Percentiles rank a stretch among this genome's conserved stretches.
These are phyloP conservation scores for Penaeus indicus DNA, from an alignment of 1,140 invertebrate genomes.

Conservation along the genomic window DNA sequence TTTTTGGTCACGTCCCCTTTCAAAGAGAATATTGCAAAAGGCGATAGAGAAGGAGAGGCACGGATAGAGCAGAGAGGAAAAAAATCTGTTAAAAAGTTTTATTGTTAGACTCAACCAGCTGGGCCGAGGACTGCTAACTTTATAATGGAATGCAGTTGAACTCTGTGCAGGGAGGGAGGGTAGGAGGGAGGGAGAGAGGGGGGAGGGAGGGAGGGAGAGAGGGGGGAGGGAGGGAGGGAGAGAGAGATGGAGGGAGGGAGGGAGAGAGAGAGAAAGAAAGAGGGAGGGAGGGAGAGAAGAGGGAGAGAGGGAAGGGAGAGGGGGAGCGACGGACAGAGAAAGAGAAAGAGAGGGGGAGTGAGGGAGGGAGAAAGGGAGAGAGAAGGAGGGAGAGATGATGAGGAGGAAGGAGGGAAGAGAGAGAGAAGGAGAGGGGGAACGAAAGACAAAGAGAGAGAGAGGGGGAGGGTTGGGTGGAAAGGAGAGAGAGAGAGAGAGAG, in stretches of 20 bases:
- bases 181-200: too few relatives aligned
- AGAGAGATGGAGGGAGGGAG: background rate
- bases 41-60: too few relatives aligned
- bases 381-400: slow-evolving; percentile 32
- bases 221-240: background rate
- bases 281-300: background rate
- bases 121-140: too few relatives aligned
- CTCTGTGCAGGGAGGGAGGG: too few relatives aligned
- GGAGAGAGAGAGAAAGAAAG: background rate
- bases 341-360: background rate
- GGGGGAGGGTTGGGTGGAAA: background rate
- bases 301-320: background rate
- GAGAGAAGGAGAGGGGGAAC: background rate
- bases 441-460: background rate
- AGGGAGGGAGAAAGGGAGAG: slow-evolving; percentile 6
- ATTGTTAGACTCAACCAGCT: too few relatives aligned
- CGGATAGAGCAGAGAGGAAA: too few relatives aligned
- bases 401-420: background rate
- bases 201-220: background rate
- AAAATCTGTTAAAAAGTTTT: too few relatives aligned
- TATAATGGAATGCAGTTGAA: too few relatives aligned
- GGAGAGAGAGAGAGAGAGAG: too few relatives aligned
- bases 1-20: too few relatives aligned
- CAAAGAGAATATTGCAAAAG: too few relatives aligned
- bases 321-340: background rate